Evolutionary conservation across 2,888 invertebrate genomes (phyloP), one percentile per base, ranked within the genome.

Genomic region (Drosophila eohydei): DNA sequence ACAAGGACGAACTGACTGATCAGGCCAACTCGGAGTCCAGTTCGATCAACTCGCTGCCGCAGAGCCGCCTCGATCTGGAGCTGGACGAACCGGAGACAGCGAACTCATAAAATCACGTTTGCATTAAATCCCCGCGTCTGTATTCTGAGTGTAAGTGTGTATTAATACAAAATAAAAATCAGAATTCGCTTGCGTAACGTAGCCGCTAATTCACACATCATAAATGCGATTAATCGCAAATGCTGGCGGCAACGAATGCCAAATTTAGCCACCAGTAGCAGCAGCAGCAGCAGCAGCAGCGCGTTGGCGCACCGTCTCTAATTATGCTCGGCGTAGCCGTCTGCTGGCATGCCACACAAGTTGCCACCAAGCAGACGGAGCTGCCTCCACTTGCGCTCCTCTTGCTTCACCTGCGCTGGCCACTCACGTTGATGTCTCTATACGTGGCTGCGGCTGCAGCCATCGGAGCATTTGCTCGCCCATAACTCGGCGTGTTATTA

Each of bases 371-470:
- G 32, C 11, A 14, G 52, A 40, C 38, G 41, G 38, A 28, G 21
- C 26, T 51, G 56, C 56, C 43, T 12, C 8, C 36, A 12, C 9
- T 26, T n/a, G 54, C 9, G 36, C 38, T 6, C 56, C 43, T 32
- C 43, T 3, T 61, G 58, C 74, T 60, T 73, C 85, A 88, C 88
- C 88, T 84, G 88, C 78, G 80, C 74, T 41, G 60, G 70, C 83
- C 74, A 73, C 83, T 77, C 83, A 83, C 78, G 66, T 79, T 88
- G 87, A 86, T 86, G 89, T 88, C 83, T 83, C 75, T 85, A 83
- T 83, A 80, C 30, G 34, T 9, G 14, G 7, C 12, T 6, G 34
- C 16, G 12, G 30, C 46, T 14, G 32, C n/a, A n/a, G 26, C 5
- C 32, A 7, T 9, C 28, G 26, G 30, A 46, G 55, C 67, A 50